Evolutionary conservation across 2,888 invertebrate species (phyloP), one percentile per base, ranked within the genome.

Genomic region (Chrysomela aeneicollis): DNA sequence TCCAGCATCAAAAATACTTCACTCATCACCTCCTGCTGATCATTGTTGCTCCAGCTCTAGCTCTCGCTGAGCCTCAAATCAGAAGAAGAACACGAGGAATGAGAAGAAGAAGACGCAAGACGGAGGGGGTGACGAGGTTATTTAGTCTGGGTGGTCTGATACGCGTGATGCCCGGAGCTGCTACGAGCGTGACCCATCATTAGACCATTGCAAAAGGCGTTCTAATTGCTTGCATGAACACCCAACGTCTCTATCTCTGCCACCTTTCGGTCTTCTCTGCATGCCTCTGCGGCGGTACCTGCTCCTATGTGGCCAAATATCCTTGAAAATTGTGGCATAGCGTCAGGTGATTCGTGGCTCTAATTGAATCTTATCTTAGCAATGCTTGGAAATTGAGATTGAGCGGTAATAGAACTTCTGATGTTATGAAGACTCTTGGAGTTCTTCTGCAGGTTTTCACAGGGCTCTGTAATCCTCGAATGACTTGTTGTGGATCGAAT

Each of bases 201-300:
- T 83, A 83, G 82, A 78, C 81, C 79, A 81, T 82, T 83, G 82
- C 83, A 80, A 83, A 83, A 82, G 83, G 82, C 82, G 83, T 82
- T 81, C 83, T 83, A 83, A 83, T 82, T 82, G 81, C 81, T 76
- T 76, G 76, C 76, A 75, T 75, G 78, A 76, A 81, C 80, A 80
- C 80, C 81, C 79, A 79, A 80, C 81, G 76, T 78, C 80, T 80
- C 76, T 77, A 78, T 78, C 77, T 77, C 78, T 81, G 78, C 78
- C 81, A 82, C 82, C 81, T 69, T 15, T 42, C 42, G 42, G 6
- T 42, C 42, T 15, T 42, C 42, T 42, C 10, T 42, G 2, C 15
- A 4, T 42, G 12, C 42, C 42, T 42, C 10, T 15, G 6, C 26
- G 4, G 26, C 26, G 26, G 26, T 26, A 6, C 26, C 26, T 5